Percentiles rank a stretch among this genome's conserved stretches.
phyloP scores from a whole-genome alignment of 2,797 vertebrate species.

The Clarias fuscus region DNA sequence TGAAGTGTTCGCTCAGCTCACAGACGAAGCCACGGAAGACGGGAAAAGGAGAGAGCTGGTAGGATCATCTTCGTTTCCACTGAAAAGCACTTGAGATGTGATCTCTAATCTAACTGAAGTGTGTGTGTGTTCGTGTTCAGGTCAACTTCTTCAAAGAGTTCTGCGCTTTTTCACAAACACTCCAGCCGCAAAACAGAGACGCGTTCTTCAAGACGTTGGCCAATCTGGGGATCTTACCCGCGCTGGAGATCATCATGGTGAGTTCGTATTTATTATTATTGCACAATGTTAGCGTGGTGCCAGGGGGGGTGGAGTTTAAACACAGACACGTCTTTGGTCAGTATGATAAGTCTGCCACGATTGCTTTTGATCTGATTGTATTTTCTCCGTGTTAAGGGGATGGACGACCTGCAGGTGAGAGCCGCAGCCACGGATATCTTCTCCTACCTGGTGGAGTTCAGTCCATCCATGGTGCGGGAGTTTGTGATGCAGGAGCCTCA shows the following conservation, averaged over 20 bases:
- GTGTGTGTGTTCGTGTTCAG: conserved; percentile 54
- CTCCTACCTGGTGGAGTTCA: conserved; percentile 99
- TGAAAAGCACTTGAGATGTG: too few species aligned
- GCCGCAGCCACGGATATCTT: conserved; percentile 98
- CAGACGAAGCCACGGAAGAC: conserved; percentile 95
- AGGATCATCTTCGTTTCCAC: neutral
- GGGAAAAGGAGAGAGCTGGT: conserved; percentile 95
- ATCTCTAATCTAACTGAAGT: neutral
- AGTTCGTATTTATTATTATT: neutral
- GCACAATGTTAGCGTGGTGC: too few species aligned
- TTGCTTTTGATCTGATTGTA: neutral
- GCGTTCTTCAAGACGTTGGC: conserved; percentile 84
- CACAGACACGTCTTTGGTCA: too few species aligned
- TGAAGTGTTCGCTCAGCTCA: conserved; percentile 98
- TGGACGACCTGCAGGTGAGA: conserved; percentile 97
- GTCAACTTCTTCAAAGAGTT: conserved; percentile 88
- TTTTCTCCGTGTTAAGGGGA: conserved; percentile 76
- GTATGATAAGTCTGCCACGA: neutral
- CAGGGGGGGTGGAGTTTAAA: neutral
- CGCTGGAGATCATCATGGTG: conserved; percentile 86
- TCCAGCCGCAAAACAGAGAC: conserved; percentile 83
- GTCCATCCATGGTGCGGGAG: conserved; percentile 98
- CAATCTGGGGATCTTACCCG: conserved; percentile 83
- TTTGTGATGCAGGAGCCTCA: conserved; percentile 99
- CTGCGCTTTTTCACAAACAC: conserved; percentile 82